A percentile compares a stretch with the other conserved stretches of the same genome.
Conservation (phyloP, 2,113 vertebrate genomes). For the Mandrillus leucophaeus region DNA sequence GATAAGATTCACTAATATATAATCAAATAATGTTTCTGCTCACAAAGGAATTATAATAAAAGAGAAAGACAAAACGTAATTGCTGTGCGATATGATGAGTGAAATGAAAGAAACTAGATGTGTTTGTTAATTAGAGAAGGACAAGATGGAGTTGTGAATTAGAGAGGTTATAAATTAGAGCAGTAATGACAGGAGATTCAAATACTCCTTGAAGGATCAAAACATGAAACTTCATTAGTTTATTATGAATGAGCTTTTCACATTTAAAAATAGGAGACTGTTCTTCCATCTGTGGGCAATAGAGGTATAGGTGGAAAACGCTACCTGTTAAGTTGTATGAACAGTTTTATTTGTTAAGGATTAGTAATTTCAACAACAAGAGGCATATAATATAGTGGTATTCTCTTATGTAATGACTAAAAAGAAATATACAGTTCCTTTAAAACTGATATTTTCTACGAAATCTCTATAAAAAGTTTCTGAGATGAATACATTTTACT, state of each 20-base stretch:
- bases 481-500: not conserved
- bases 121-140: not conserved
- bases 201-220: not conserved
- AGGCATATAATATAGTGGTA: not conserved
- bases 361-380: not conserved
- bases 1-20: not conserved
- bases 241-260: not conserved
- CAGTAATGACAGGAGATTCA: not conserved
- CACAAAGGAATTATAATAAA: not conserved
- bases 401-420: not conserved
- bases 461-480: not conserved
- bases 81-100: not conserved
- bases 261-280: not conserved
- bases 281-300: not conserved
- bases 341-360: not conserved
- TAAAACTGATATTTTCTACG: not conserved
- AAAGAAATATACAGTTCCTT: not conserved
- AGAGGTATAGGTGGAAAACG: not conserved
- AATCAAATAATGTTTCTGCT: not conserved
- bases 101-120: not conserved
- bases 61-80: not conserved
- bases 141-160: not conserved
- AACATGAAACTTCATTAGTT: not conserved
- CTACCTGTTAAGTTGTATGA: not conserved
- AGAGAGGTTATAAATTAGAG: not conserved